Evolutionary conservation across 2,888 invertebrate genomes (phyloP), one percentile per base, ranked within the genome.

Genomic region (Spodoptera littoralis): DNA sequence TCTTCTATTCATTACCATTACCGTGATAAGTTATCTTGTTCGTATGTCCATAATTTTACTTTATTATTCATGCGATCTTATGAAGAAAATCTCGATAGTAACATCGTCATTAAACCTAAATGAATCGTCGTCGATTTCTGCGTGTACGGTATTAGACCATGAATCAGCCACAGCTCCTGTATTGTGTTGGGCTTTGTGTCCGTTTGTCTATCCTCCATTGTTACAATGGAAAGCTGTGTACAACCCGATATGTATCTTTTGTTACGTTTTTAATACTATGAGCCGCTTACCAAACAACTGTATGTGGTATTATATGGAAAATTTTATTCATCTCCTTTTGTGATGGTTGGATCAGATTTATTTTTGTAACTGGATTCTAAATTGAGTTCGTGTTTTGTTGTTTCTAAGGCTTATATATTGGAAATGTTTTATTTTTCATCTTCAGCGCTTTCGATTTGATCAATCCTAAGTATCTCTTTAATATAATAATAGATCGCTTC

Each of bases 191-290:
- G 43, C 44, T 57, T 54, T 72, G 76, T 70, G 46, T 67, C 36
- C 65, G 76, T 77, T 70, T 76, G 72, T 80, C 70, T 77, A 73
- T 69, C 60, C 48, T 46, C 79, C 65, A 83, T 84, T 84, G 83
- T 84, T 70, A 65, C 41, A 57, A 52, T 77, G 66, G 77, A 79
- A 80, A 80, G 78, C 60, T 63, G 44, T 71, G 70, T 55, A 64
- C 60, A 63, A 64, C 66, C n/a, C 43, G 82, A 82, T 81, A 76
- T 60, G 63, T 73, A 77, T 80, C 81, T 81, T 73, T 79, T 77
- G 80, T 80, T 72, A 65, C 54, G 68, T 67, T 80, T 79, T 75
- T 81, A 81, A 84, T 84, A 80, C 81, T 73, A 76, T 85, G 80
- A 84, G 83, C 84, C 81, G 77, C 82, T 85, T 83, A 80, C 45